phyloP scores from a whole-genome alignment of 2,888 invertebrate species.

The Nematopogon swammerdamellus region DNA sequence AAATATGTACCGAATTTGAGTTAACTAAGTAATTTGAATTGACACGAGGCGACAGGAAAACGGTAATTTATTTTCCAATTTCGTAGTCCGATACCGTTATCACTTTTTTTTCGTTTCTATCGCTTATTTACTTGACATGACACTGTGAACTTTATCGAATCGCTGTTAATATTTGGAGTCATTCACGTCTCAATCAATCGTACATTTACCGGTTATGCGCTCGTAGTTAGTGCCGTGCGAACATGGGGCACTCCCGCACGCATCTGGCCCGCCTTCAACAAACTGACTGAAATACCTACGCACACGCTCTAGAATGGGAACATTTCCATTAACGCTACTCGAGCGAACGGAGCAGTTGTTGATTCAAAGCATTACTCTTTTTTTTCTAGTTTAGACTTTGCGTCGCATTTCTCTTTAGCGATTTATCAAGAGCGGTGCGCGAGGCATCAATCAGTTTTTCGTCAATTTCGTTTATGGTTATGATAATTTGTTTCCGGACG shows the following conservation, averaged over 20 bases:
- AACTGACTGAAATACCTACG: no score
- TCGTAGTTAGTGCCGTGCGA: no score
- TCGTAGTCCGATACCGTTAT: no score
- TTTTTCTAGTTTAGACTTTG: not conserved
- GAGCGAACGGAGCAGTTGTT: not conserved
- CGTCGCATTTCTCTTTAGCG: slow-evolving; percentile 33
- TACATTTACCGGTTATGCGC: no score
- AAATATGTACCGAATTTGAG: no score
- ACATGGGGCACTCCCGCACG: no score
- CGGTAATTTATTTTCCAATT: no score
- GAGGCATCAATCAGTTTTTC: slow-evolving; percentile 48
- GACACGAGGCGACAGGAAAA: no score
- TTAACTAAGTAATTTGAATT: no score
- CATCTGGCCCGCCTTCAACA: no score
- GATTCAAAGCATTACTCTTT: not conserved
- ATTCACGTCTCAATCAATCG: not conserved
- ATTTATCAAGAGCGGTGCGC: slow-evolving; percentile 37
- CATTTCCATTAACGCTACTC: not conserved
- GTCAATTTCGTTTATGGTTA: slow-evolving; percentile 50
- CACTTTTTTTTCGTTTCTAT: not conserved
- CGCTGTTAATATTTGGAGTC: not conserved
- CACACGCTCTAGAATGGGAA: not conserved
- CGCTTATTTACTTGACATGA: not conserved
- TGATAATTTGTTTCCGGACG: slow-evolving; percentile 55
- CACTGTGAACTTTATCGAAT: not conserved